These are phyloP conservation scores for Euglossa dilemma DNA, from an alignment of 1,140 invertebrate species.

Conservation along the genomic window DNA sequence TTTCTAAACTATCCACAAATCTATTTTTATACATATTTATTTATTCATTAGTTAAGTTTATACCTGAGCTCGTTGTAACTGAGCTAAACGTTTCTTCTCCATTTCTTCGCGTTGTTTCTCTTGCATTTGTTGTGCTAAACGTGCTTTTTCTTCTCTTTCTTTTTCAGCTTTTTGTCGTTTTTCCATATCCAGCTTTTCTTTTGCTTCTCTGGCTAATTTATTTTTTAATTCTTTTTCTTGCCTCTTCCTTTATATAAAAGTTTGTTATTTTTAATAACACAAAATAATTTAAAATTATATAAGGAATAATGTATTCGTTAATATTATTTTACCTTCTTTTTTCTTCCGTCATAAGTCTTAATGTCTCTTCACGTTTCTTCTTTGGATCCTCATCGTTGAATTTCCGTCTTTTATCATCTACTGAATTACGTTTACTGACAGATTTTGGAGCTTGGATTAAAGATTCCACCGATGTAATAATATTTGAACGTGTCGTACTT, in stretches of 20 bases:
- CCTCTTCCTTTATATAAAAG: conserved; percentile 77
- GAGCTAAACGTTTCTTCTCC: conserved; percentile 74
- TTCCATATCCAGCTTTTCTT: conserved; percentile 80
- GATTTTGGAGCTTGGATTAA: conserved; percentile 71
- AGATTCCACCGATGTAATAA: conserved; percentile 72
- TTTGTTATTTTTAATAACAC: neutral
- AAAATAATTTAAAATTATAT: neutral
- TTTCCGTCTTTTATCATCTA: conserved; percentile 71
- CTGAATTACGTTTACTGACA: conserved; percentile 67
- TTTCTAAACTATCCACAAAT: neutral
- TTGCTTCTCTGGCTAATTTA: conserved; percentile 83
- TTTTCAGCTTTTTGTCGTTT: conserved; percentile 78
- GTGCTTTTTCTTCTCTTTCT: conserved; percentile 80
- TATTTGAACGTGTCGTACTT: conserved; percentile 71
- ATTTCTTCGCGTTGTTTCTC: conserved; percentile 77
- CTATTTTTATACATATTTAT: neutral
- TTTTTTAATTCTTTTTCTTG: conserved; percentile 85
- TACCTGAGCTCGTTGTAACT: conserved; percentile 73
- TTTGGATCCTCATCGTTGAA: conserved; percentile 74
- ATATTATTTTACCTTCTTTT: conserved; percentile 78
- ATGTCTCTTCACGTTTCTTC: conserved; percentile 78
- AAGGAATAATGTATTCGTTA: neutral
- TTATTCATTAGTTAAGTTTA: neutral
- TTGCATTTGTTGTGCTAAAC: conserved; percentile 67
- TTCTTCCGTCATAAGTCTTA: conserved; percentile 81